Evolutionary conservation across 2,113 vertebrate genomes (phyloP).

Genomic region (Platysteira castanea): DNA sequence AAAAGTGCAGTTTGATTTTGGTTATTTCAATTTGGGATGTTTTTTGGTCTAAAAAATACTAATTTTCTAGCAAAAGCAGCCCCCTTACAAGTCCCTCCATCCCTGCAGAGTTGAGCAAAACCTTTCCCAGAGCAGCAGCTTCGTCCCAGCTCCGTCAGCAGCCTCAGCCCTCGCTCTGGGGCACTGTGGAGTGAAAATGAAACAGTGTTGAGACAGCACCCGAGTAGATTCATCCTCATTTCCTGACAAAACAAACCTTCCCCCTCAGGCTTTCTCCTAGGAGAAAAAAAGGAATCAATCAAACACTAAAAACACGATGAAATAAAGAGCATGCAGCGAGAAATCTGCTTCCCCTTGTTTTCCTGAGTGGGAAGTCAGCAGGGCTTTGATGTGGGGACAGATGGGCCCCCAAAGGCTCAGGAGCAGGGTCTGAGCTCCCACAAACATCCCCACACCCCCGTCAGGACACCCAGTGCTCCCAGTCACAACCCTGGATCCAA

Average conservation of each 20-base stretch:
- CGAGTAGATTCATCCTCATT: neutral
- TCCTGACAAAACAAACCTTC: neutral
- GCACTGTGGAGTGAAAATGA: neutral
- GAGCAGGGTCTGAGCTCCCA: neutral
- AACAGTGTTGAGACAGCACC: neutral
- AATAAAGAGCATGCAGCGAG: neutral
- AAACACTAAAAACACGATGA: neutral
- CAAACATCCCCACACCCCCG: neutral
- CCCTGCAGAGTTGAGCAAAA: neutral
- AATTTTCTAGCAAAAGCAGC: neutral
- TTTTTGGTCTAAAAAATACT: neutral
- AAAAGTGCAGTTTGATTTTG: neutral
- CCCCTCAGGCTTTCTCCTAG: neutral
- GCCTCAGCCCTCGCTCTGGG: neutral
- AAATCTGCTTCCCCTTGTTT: conserved; percentile 28
- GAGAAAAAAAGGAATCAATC: neutral
- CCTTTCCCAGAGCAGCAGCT: neutral
- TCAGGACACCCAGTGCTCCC: neutral
- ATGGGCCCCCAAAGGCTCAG: neutral
- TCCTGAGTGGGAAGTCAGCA: conserved; percentile 21
- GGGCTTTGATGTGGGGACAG: conserved; percentile 50
- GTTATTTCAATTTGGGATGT: too few relatives aligned
- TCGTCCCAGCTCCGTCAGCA: neutral
- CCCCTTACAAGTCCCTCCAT: neutral
- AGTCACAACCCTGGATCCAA: neutral